Percentiles rank a stretch among this genome's conserved stretches.
phyloP scores from a whole-genome alignment of 2,888 invertebrate species.

The Silvanus unidentatus region DNA sequence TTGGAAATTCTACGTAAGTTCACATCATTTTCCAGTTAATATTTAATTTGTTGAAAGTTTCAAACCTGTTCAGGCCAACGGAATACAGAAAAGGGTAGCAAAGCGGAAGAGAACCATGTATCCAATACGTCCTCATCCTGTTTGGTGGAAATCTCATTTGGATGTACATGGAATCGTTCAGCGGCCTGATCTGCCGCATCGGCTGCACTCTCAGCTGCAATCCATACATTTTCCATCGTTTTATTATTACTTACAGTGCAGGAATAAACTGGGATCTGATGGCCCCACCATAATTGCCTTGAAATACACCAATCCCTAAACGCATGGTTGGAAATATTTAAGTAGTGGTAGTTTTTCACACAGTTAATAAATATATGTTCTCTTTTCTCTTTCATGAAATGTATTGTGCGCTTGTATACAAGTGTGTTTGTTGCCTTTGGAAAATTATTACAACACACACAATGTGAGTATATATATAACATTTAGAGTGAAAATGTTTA shows the following conservation, averaged over 20 bases:
- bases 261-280: constrained; percentile 88
- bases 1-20: neutral
- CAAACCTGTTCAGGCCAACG: constrained; percentile 84
- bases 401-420: no score
- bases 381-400: neutral
- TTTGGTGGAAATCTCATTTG: constrained; percentile 51
- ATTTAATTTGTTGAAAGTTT: neutral
- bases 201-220: constrained; percentile 49
- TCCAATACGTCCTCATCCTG: constrained; percentile 96
- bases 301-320: constrained; percentile 97
- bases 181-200: constrained; percentile 78
- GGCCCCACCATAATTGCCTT: constrained; percentile 99
- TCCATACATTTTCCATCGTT: constrained; percentile 27
- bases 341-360: neutral
- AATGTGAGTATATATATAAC: no score
- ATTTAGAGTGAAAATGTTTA: no score
- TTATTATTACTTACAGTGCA: constrained; percentile 23
- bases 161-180: constrained; percentile 53
- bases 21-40: neutral
- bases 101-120: constrained; percentile 97
- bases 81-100: constrained; percentile 94
- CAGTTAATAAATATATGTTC: no score
- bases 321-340: constrained; percentile 1
- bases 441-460: no score
- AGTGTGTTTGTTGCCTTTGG: no score